Percentiles rank a stretch among this genome's conserved stretches.
Conservation (phyloP, 2,797 vertebrate species). For the Lates japonicus region DNA sequence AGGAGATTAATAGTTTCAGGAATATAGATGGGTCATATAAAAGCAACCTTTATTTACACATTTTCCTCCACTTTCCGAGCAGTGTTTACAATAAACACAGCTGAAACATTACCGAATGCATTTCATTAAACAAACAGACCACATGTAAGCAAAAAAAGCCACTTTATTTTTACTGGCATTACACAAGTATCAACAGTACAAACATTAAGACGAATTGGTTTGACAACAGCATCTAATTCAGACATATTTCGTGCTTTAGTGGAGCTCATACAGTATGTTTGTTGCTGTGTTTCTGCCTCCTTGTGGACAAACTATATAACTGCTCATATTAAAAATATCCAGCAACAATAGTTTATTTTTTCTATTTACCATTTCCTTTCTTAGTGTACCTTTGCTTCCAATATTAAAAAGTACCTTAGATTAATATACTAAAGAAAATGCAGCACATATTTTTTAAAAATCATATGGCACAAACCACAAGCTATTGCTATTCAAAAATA, state of each 20-base stretch:
- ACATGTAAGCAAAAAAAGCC: background rate
- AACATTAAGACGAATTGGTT: background rate
- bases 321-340: background rate
- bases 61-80: background rate
- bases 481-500: slow-evolving; percentile 29
- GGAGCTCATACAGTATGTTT: background rate
- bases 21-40: rapidly evolving
- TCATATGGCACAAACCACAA: slow-evolving; percentile 9
- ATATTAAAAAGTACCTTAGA: background rate
- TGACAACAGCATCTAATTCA: background rate
- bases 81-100: background rate
- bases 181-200: background rate
- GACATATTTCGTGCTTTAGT: background rate
- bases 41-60: background rate
- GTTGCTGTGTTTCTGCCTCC: slow-evolving; percentile 53
- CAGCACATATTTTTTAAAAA: background rate
- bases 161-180: background rate
- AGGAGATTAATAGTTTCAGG: background rate
- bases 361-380: background rate
- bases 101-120: background rate
- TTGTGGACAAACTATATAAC: slow-evolving; percentile 52
- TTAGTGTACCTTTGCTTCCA: background rate
- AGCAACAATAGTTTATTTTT: background rate
- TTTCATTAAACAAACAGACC: background rate
- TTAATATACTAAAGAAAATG: background rate